A percentile compares a stretch with the other conserved stretches of the same genome.
phyloP scores from a whole-genome alignment of 2,888 invertebrate genomes.

The Caenorhabditis doughertyi region DNA sequence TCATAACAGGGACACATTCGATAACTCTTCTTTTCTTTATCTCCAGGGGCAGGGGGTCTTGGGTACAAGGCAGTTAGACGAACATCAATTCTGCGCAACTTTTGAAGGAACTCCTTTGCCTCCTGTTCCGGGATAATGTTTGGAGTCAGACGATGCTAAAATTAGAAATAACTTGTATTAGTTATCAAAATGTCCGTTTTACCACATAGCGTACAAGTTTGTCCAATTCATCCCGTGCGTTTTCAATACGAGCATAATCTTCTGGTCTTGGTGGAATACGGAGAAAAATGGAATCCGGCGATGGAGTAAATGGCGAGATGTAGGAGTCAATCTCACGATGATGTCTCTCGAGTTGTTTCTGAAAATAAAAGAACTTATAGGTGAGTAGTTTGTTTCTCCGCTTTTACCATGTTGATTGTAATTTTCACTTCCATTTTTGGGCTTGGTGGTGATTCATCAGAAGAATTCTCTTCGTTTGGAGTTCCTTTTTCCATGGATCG shows the following conservation, averaged over 20 bases:
- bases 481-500: too few species aligned
- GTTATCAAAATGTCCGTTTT: not conserved
- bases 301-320: slow-evolving; percentile 27
- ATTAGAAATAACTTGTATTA: not conserved
- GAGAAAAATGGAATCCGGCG: slow-evolving; percentile 27
- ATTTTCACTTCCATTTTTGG: slow-evolving; percentile 43
- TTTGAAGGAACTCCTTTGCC: not conserved
- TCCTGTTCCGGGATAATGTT: slow-evolving; percentile 5
- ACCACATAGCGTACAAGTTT: slow-evolving; percentile 16
- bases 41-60: slow-evolving; percentile 41
- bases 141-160: slow-evolving; percentile 31
- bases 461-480: not conserved
- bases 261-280: slow-evolving; percentile 33
- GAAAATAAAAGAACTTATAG: not conserved
- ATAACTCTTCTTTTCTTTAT: slow-evolving; percentile 34
- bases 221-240: slow-evolving; percentile 22
- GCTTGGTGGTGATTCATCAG: not conserved
- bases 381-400: not conserved
- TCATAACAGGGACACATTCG: slow-evolving; percentile 43
- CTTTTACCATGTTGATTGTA: slow-evolving; percentile 46
- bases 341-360: slow-evolving; percentile 52
- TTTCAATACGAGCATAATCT: slow-evolving; percentile 32
- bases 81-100: slow-evolving; percentile 31
- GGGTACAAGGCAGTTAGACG: slow-evolving; percentile 48
- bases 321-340: slow-evolving; percentile 48